These are phyloP conservation scores for Trachymyrmex septentrionalis DNA, from an alignment of 1,140 invertebrate species.

Conservation along the genomic window DNA sequence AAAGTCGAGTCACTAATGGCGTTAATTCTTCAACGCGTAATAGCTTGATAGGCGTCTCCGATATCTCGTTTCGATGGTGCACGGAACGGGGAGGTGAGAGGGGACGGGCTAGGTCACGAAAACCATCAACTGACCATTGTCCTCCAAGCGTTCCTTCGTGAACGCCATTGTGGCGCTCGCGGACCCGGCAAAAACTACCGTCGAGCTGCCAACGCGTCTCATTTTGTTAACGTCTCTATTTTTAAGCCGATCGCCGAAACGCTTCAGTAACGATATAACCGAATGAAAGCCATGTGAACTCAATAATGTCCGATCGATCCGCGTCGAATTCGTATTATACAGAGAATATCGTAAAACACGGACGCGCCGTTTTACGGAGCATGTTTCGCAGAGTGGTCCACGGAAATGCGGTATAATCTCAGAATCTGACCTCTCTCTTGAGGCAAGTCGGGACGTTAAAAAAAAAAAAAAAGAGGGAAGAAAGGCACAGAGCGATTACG, in stretches of 20 bases:
- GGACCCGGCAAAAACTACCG: slow-evolving; percentile 49
- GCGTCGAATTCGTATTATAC: slow-evolving; percentile 56
- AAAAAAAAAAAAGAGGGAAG: neutral
- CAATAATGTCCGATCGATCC: slow-evolving; percentile 54
- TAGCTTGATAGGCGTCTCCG: slow-evolving; percentile 73
- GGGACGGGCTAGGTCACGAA: slow-evolving; percentile 50
- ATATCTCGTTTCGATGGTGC: slow-evolving; percentile 62
- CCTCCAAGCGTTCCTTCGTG: slow-evolving; percentile 25
- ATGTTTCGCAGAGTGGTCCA: slow-evolving; percentile 35
- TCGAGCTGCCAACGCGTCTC: slow-evolving; percentile 57
- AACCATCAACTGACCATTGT: slow-evolving; percentile 69
- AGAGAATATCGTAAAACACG: slow-evolving; percentile 46
- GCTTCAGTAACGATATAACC: slow-evolving; percentile 40
- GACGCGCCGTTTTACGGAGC: slow-evolving; percentile 16
- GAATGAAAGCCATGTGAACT: slow-evolving; percentile 52
- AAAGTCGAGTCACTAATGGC: slow-evolving; percentile 76
- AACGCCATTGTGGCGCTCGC: slow-evolving; percentile 59
- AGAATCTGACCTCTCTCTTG: slow-evolving; percentile 10
- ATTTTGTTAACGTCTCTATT: slow-evolving; percentile 62
- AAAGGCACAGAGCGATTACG: neutral
- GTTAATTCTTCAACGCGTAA: slow-evolving; percentile 80
- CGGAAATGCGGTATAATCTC: slow-evolving; percentile 32
- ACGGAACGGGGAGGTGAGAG: slow-evolving; percentile 34
- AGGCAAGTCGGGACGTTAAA: neutral
- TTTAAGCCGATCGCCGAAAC: slow-evolving; percentile 48